Percentiles rank a stretch among this genome's conserved stretches.
phyloP scores from a whole-genome alignment of 1,140 invertebrate genomes.

The Calephelis nemesis region DNA sequence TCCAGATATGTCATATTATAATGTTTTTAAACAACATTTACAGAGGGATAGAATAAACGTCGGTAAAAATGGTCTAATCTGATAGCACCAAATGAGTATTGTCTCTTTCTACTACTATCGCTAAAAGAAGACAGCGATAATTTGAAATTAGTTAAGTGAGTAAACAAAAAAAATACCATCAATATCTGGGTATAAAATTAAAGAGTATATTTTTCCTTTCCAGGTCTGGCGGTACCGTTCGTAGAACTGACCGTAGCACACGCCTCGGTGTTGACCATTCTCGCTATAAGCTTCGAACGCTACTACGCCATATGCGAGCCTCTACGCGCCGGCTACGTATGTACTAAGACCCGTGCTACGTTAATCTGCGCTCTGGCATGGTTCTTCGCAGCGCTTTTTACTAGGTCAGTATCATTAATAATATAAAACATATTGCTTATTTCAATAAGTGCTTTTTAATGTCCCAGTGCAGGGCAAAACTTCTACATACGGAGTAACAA shows the following conservation, averaged over 20 bases:
- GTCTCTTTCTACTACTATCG: no score
- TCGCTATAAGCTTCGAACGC: slow-evolving; percentile 95
- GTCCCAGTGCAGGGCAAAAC: slow-evolving; percentile 15
- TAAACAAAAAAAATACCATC: not conserved
- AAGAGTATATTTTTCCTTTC: slow-evolving; percentile 27
- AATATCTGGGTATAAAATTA: not conserved
- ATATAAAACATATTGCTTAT: not conserved
- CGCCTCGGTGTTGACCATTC: slow-evolving; percentile 94
- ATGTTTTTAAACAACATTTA: no score
- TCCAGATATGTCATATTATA: no score
- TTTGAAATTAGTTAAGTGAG: no score
- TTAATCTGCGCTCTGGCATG: slow-evolving; percentile 91
- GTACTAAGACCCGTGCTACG: slow-evolving; percentile 91
- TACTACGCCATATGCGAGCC: slow-evolving; percentile 97
- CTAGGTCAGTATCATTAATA: slow-evolving; percentile 82
- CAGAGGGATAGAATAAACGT: no score
- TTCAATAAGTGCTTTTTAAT: not conserved
- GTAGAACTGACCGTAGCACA: slow-evolving; percentile 95
- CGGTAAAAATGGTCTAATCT: no score
- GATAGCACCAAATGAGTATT: no score
- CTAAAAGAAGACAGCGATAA: no score
- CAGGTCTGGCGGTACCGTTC: slow-evolving; percentile 94
- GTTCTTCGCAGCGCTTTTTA: slow-evolving; percentile 90
- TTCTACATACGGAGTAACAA: not conserved
- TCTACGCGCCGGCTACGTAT: slow-evolving; percentile 92